Base-by-base conservation (phyloP, 2,113 vertebrate genomes). In the Anseranas semipalmata region DNA sequence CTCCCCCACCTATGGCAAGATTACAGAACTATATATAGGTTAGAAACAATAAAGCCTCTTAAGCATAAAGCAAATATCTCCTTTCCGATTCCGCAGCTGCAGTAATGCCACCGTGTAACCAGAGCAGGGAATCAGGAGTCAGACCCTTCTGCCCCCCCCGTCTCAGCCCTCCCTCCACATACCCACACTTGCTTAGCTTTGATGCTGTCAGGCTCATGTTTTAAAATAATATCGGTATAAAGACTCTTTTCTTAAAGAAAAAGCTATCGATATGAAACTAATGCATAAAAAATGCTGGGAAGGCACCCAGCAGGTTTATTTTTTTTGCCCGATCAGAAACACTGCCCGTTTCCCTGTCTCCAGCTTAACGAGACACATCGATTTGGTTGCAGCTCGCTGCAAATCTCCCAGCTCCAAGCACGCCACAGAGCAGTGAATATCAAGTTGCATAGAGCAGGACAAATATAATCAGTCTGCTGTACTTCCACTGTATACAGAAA, bases 1-100 rank as follows among this genome's bases (percentile, higher is more conserved):
- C 91, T 87, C 89, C 87, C 63, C 81, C n/a, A 12, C n/a, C 62
- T 27, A 68, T 63, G 71, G 85, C 56, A 89, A 91, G 95, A 97
- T 97, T 96, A 96, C 71, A 30, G 90, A 27, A 70, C 97, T 97
- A 97, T 90, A 96, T 96, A 97, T 97, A 97, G 96, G 92, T 73
- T 81, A 93, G 96, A 97, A 97, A 94, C 82, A 94, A 94, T 60
- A 93, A 96, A 96, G 91, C 91, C 82, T 97, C 96, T 96, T 93
- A 76, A 76, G 87, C 80, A 95, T 65, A 97, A 94, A 90, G 72
- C 86, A 88, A 95, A 35, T 52, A 93, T 89, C 94, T 95, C 65
- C 81, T 86, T 85, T 93, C 62, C n/a, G 13, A 83, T 86, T 77
- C 50, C 41, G 62, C 74, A 75, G 94, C 91, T 62, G 87, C 86